Evolutionary conservation across 2,797 vertebrate species (phyloP).

Genomic region (Anguilla pacifica): DNA sequence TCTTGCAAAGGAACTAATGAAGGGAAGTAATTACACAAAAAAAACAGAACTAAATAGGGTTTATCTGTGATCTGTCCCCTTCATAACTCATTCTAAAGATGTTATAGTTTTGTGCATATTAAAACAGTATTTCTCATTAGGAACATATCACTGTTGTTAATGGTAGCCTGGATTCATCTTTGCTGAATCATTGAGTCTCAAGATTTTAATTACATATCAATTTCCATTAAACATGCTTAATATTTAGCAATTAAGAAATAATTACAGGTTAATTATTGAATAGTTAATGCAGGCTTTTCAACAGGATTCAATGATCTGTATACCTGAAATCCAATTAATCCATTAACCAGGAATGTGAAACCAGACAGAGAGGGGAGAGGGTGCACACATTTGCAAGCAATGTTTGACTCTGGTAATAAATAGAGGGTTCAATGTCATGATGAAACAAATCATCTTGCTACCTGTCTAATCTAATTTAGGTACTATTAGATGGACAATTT

Average conservation of each 20-base stretch:
- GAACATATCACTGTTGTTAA: background rate
- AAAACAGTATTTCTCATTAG: background rate
- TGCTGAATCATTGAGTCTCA: conserved; percentile 7
- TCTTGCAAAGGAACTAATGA: background rate
- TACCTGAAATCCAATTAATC: conserved; percentile 28
- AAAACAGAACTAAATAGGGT: background rate
- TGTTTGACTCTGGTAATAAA: conserved; percentile 15
- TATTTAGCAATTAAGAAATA: conserved; percentile 27
- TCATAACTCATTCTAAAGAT: background rate
- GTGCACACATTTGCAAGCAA: conserved; percentile 4
- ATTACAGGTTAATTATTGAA: conserved; percentile 30
- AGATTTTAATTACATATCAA: conserved; percentile 18
- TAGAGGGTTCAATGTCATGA: conserved; percentile 18
- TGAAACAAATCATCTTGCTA: background rate
- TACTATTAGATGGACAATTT: background rate
- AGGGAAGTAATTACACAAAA: background rate
- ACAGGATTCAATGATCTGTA: conserved; percentile 25
- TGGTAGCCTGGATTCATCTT: background rate
- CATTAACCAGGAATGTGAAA: conserved; percentile 4
- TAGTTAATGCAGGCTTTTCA: conserved; percentile 27
- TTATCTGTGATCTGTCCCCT: background rate
- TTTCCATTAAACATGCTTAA: conserved; percentile 28
- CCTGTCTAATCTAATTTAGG: conserved; percentile 2
- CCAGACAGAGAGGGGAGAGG: background rate
- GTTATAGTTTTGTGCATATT: conserved; percentile 12